Evolutionary conservation across 2,888 invertebrate genomes (phyloP).

Genomic region (Caradrina kadenii): DNA sequence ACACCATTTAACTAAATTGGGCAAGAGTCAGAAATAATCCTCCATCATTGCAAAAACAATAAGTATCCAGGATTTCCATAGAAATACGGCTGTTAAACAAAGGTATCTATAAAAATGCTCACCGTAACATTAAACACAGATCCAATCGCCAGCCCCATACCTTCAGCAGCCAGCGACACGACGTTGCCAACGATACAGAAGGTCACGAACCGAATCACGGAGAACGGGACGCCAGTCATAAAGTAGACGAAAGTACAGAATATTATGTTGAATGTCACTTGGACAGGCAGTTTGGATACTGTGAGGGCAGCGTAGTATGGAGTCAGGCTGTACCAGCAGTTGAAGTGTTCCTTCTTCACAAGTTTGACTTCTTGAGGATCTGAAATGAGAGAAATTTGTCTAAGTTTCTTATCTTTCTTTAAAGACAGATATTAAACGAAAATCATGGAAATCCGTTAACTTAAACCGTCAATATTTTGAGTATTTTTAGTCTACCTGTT

Average conservation of each 20-base stretch:
- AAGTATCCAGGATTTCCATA: too few species aligned
- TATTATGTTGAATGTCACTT: constrained; percentile 90
- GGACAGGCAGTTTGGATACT: constrained; percentile 91
- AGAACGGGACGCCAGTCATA: constrained; percentile 93
- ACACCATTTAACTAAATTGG: too few species aligned
- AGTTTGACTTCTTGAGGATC: constrained; percentile 93
- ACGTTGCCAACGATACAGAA: constrained; percentile 93
- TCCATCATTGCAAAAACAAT: too few species aligned
- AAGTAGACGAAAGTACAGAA: constrained; percentile 91
- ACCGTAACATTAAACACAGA: constrained; percentile 92
- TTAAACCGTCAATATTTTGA: neutral
- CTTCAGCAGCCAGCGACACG: constrained; percentile 94
- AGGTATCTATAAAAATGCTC: constrained; percentile 68
- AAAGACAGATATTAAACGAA: too few species aligned
- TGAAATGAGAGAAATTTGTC: constrained; percentile 70
- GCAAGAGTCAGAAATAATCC: too few species aligned
- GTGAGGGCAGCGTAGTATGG: constrained; percentile 92
- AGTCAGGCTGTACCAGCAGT: constrained; percentile 92
- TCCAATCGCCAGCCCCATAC: constrained; percentile 94
- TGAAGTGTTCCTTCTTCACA: constrained; percentile 93
- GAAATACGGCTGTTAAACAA: neutral
- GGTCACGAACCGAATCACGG: constrained; percentile 91
- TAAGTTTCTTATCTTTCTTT: neutral
- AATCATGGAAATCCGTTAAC: neutral
- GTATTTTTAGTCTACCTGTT: neutral